Evolutionary conservation across 2,797 vertebrate genomes (phyloP).

Genomic region (Masticophis lateralis): DNA sequence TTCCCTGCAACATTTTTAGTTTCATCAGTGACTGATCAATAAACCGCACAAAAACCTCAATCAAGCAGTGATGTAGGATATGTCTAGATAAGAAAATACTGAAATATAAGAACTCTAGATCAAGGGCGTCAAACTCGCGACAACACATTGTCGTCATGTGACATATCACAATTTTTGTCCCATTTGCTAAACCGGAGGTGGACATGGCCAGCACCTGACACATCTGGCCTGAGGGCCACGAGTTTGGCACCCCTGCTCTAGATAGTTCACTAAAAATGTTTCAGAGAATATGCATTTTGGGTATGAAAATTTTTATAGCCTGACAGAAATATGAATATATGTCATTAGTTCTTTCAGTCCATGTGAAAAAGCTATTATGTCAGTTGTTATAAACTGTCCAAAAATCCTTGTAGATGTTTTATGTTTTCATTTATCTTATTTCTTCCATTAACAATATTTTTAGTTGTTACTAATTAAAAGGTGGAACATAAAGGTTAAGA

Average conservation of each 20-base stretch:
- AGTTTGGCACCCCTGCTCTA: no score
- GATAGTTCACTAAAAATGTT: slow-evolving; percentile 12
- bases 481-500: slow-evolving; percentile 15
- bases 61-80: neutral
- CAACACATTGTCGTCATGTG: no score
- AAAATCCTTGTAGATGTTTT: neutral
- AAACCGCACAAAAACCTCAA: slow-evolving; percentile 12
- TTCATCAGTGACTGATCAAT: slow-evolving; percentile 27
- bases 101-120: neutral
- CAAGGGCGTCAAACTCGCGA: no score
- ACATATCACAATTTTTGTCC: no score
- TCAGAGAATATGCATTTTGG: slow-evolving; percentile 26
- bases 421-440: slow-evolving; percentile 15
- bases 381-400: neutral
- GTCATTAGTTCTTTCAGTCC: neutral
- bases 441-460: slow-evolving; percentile 15
- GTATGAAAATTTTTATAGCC: slow-evolving; percentile 4
- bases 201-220: no score
- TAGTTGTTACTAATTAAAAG: neutral
- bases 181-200: no score
- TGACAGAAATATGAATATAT: slow-evolving; percentile 8
- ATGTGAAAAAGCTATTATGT: neutral
- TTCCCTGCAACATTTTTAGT: slow-evolving; percentile 2
- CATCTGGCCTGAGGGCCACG: no score
- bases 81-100: neutral